These are phyloP conservation scores for Macroramphosus scolopax DNA, from an alignment of 2,797 vertebrate genomes.

Conservation along the genomic window DNA sequence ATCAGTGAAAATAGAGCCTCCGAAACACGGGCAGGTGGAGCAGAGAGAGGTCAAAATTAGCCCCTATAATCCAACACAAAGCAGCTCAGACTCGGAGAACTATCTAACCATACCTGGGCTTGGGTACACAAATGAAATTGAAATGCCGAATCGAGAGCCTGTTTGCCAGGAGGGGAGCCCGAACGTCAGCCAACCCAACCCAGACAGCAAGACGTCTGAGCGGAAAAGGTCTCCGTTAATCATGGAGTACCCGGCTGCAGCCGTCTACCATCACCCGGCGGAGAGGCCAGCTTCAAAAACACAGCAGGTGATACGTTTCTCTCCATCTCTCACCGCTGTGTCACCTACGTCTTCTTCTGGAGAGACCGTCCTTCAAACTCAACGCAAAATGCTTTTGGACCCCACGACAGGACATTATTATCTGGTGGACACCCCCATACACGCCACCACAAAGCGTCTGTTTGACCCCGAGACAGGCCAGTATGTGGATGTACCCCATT, in stretches of 20 bases:
- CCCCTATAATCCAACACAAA: slow-evolving; percentile 53
- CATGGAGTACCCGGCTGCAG: slow-evolving; percentile 68
- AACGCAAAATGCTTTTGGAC: slow-evolving; percentile 93
- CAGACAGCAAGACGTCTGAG: slow-evolving; percentile 50
- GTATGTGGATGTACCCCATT: slow-evolving; percentile 88
- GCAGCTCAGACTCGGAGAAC: slow-evolving; percentile 80
- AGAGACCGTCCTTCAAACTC: slow-evolving; percentile 78
- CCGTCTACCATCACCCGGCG: slow-evolving; percentile 78
- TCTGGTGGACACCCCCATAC: slow-evolving; percentile 89
- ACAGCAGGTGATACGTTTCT: slow-evolving; percentile 77
- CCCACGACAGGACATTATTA: slow-evolving; percentile 94
- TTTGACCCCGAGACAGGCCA: slow-evolving; percentile 94
- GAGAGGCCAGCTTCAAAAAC: slow-evolving; percentile 67
- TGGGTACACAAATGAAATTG: slow-evolving; percentile 54
- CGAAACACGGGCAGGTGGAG: slow-evolving; percentile 52
- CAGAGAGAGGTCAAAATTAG: slow-evolving; percentile 49
- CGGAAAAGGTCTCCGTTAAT: slow-evolving; percentile 62
- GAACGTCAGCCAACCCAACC: slow-evolving; percentile 26
- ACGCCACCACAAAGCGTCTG: slow-evolving; percentile 83
- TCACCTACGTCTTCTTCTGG: slow-evolving; percentile 57
- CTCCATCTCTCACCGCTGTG: slow-evolving; percentile 63
- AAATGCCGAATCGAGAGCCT: slow-evolving; percentile 40
- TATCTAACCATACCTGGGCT: slow-evolving; percentile 88
- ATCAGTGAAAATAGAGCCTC: slow-evolving; percentile 70
- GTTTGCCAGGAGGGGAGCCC: neutral